phyloP scores from a whole-genome alignment of 2,888 invertebrate species.

The Cerastis leucographa region DNA sequence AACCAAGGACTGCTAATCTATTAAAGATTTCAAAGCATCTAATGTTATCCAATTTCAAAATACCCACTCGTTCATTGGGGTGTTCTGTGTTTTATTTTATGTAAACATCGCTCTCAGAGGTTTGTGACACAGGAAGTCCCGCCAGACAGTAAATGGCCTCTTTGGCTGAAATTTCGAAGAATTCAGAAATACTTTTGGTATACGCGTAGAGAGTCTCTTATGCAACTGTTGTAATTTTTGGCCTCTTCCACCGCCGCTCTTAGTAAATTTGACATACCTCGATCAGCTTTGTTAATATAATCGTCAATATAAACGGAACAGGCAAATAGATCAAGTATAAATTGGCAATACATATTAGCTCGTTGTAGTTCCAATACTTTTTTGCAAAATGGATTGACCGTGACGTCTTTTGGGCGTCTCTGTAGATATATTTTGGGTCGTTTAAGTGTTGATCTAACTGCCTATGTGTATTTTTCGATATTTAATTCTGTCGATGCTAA shows the following conservation, averaged over 20 bases:
- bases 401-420: conserved; percentile 43
- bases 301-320: conserved; percentile 68
- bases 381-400: conserved; percentile 57
- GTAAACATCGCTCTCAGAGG: conserved; percentile 18
- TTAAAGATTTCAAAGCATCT: conserved; percentile 19
- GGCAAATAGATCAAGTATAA: conserved; percentile 69
- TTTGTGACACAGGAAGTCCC: conserved; percentile 8
- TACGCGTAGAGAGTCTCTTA: conserved; percentile 13
- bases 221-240: conserved; percentile 25
- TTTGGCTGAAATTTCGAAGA: conserved; percentile 20
- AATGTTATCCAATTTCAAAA: too few species aligned
- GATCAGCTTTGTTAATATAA: conserved; percentile 62
- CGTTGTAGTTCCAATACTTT: conserved; percentile 39
- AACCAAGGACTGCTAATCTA: conserved; percentile 45
- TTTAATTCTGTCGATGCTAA: conserved; percentile 35
- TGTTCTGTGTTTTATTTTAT: conserved; percentile 14
- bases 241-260: conserved; percentile 63
- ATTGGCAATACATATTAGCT: conserved; percentile 65
- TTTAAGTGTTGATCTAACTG: conserved; percentile 58
- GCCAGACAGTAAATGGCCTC: conserved; percentile 18
- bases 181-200: conserved; percentile 11
- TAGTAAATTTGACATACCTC: conserved; percentile 52
- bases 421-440: conserved; percentile 46
- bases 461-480: conserved; percentile 50
- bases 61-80: conserved; percentile 2